Evolutionary conservation across 2,113 vertebrate species (phyloP).

Genomic region (Dermatemys mawii): DNA sequence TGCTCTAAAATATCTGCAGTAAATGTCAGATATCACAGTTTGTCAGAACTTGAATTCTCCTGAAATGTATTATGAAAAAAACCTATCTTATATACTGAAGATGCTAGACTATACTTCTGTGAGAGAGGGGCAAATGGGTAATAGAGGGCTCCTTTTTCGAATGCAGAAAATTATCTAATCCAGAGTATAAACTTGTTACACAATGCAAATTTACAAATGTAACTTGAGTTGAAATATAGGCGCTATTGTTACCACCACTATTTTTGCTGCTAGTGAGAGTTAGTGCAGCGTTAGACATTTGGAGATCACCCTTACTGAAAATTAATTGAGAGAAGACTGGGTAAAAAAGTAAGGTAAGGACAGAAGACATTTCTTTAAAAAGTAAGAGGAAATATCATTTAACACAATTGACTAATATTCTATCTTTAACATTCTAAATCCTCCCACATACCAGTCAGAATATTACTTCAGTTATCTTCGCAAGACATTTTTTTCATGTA

Average conservation of each 20-base stretch:
- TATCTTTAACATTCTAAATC: not conserved
- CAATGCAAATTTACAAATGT: not conserved
- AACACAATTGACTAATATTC: not conserved
- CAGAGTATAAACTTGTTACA: not conserved
- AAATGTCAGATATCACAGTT: not conserved
- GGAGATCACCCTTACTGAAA: not conserved
- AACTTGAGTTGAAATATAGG: not conserved
- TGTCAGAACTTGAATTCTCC: not conserved
- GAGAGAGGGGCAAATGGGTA: not conserved
- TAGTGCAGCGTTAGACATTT: not conserved
- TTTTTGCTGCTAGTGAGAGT: not conserved
- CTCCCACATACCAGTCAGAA: not conserved
- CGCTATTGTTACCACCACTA: not conserved
- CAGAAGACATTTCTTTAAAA: not conserved
- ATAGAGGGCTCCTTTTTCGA: not conserved
- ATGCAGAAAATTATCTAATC: not conserved
- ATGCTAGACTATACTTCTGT: not conserved
- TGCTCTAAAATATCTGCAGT: not conserved
- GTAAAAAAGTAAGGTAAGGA: not conserved
- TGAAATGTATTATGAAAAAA: not conserved
- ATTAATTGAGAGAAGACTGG: not conserved
- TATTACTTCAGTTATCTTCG: not conserved
- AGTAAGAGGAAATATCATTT: not conserved
- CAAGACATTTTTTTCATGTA: not conserved
- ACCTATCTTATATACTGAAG: not conserved